These are phyloP conservation scores for Mystacornis crossleyi DNA, from an alignment of 2,113 vertebrate genomes.

Conservation along the genomic window DNA sequence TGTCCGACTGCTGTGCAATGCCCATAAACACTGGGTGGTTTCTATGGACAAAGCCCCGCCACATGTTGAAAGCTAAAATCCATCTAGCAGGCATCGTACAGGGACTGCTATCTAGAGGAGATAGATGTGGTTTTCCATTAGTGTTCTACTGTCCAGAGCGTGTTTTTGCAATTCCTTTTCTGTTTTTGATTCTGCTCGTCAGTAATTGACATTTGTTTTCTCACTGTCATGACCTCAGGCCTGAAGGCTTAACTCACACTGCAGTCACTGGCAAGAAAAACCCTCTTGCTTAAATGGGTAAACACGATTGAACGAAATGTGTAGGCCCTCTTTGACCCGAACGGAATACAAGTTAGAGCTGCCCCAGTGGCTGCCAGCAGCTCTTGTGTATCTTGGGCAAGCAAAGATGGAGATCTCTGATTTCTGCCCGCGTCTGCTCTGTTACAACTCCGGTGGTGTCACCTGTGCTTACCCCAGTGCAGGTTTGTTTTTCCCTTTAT, in stretches of 20 bases:
- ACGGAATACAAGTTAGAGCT: not conserved
- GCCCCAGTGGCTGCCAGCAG: not conserved
- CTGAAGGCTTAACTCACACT: not conserved
- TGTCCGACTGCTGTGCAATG: not conserved
- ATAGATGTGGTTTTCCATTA: not conserved
- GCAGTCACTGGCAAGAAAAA: not conserved
- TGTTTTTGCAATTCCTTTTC: not conserved
- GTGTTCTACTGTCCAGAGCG: not conserved
- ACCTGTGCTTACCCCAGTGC: not conserved
- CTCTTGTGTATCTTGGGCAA: not conserved
- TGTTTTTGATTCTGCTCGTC: not conserved
- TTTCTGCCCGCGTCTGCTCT: not conserved
- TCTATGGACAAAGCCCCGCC: not conserved
- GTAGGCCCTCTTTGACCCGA: not conserved
- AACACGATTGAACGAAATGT: not conserved
- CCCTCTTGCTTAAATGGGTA: not conserved
- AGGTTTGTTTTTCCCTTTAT: not conserved
- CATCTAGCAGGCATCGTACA: not conserved
- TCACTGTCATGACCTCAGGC: not conserved
- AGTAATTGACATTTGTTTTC: slow-evolving; percentile 31
- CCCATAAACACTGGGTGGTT: not conserved
- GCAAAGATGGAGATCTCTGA: not conserved
- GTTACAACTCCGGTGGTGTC: not conserved
- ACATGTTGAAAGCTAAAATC: not conserved
- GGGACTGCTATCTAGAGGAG: not conserved